These are phyloP conservation scores for Caloenas nicobarica DNA, from an alignment of 2,113 vertebrate genomes.

Conservation along the genomic window DNA sequence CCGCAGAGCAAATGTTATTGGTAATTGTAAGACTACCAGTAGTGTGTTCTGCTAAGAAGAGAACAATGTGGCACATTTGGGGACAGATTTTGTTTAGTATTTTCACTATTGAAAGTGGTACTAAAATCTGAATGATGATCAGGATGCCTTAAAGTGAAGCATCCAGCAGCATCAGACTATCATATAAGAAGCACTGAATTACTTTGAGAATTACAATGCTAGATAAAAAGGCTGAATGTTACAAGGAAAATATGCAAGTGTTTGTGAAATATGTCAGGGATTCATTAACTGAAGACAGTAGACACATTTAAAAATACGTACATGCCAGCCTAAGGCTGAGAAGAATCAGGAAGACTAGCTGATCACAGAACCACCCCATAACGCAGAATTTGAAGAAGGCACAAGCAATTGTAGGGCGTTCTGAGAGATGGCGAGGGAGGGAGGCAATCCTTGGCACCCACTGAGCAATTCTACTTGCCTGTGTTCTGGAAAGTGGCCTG, in stretches of 20 bases:
- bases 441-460: background rate
- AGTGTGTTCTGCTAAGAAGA: background rate
- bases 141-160: background rate
- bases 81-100: background rate
- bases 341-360: background rate
- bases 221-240: background rate
- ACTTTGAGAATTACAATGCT: background rate
- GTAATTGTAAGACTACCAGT: background rate
- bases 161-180: background rate
- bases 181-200: background rate
- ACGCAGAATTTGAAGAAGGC: background rate
- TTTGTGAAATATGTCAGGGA: background rate
- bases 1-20: background rate
- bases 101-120: background rate
- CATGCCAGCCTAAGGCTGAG: background rate
- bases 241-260: background rate
- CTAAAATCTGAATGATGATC: background rate
- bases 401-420: background rate
- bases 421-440: background rate
- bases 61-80: background rate
- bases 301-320: background rate
- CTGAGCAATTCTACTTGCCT: background rate
- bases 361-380: background rate
- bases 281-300: background rate
- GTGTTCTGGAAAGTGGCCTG: background rate